Evolutionary conservation across 2,797 vertebrate species (phyloP), one percentile per base, ranked within the genome.

Genomic region (Sternotherus odoratus): DNA sequence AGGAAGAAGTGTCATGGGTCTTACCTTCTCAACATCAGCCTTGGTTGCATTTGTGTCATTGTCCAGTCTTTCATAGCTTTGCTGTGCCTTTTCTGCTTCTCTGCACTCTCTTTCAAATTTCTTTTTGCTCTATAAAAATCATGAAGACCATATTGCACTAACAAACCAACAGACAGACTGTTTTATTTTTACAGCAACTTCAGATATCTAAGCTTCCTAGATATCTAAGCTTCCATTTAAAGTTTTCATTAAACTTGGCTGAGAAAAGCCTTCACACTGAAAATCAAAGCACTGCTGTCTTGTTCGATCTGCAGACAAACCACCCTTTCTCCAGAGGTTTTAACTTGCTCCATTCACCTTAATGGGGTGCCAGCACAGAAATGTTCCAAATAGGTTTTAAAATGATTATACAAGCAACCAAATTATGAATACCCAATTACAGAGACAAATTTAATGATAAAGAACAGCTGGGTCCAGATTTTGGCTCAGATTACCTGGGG

Each of bases 1-100:
- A 81, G 26, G 53, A 91, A 79, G 36, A 69, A 81, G 78, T 9
- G 5, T 2, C 28, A 57, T 11, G 1, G 0, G 60, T 81, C 96
- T 96, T 98, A 99, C 99, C 99, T 99, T 99, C 97, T 99, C 99
- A 96, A 99, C 99, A 95, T 99, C 99, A 3, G 99, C 99, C 92
- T 99, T 99, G 86, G 99, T 99, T 3, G 99, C 99, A 57, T 99
- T 99, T 94, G 98, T 98, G 97, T 99, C 99, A 7, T 99, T 99
- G 97, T 99, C 99, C 97, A 99, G 96, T 95, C 98, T 98, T 86
- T 99, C 99, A 0, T 98, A 99, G 95, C 98, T 98, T n/a, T 99
- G 96, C 95, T 99, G 99, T 72, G 99, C 99, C 93, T 99, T 99
- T 98, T 99, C 99, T 3, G 99, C 99, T 97, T 99, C 99, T 97